Conservation (phyloP, 2,797 vertebrate species). For the Pristis pectinata region DNA sequence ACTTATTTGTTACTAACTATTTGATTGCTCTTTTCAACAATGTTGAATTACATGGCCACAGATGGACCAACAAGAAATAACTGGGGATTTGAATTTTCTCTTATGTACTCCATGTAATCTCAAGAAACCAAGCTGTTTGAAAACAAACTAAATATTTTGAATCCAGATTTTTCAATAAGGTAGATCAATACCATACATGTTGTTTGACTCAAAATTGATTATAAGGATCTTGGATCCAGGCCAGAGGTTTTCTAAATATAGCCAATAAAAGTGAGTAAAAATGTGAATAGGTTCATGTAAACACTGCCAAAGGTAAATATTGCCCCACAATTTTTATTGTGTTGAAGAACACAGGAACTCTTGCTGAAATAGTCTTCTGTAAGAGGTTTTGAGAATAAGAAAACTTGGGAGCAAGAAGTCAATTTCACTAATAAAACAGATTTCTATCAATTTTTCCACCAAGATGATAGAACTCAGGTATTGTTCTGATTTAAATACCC, state of each 20-base stretch:
- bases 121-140: background rate
- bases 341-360: background rate
- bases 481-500: background rate
- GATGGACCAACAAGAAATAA: background rate
- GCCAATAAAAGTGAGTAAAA: background rate
- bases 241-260: background rate
- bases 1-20: conserved; percentile 50
- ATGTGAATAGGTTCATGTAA: background rate
- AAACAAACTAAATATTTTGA: background rate
- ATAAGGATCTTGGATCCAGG: background rate
- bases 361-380: background rate
- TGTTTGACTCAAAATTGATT: conserved; percentile 30
- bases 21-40: conserved; percentile 39
- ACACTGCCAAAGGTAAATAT: background rate
- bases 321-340: background rate
- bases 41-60: background rate
- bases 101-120: background rate
- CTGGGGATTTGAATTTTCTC: background rate
- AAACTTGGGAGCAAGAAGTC: background rate
- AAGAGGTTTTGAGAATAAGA: background rate
- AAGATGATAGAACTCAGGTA: background rate
- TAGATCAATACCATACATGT: background rate
- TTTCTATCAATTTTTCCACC: background rate
- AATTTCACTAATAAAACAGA: background rate
- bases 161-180: background rate